Conservation (phyloP, 2,888 invertebrate genomes). For the Anoncus sp. region DNA sequence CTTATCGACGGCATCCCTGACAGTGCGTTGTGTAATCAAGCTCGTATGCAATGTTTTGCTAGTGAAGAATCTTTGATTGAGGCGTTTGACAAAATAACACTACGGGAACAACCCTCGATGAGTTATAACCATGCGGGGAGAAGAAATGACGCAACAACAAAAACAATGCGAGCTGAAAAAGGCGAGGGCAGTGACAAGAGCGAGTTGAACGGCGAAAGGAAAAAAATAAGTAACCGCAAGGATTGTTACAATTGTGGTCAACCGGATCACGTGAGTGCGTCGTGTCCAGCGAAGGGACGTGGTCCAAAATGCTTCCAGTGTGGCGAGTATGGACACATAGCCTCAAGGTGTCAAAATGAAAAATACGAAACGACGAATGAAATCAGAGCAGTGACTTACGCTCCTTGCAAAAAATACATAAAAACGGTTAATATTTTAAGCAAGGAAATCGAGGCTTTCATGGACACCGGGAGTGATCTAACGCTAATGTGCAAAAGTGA, state of each 20-base stretch:
- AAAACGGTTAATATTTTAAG: conserved; percentile 29
- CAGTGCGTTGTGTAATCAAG: conserved; percentile 38
- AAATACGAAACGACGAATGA: background rate
- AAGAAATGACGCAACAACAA: too few species aligned
- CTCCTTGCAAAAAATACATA: conserved; percentile 12
- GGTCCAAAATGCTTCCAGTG: conserved; percentile 46
- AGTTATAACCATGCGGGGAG: background rate
- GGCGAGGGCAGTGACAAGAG: background rate
- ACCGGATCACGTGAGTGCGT: conserved; percentile 30
- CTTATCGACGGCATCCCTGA: conserved; percentile 60
- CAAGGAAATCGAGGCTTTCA: conserved; percentile 39
- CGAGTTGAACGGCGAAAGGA: background rate
- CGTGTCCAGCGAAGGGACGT: conserved; percentile 32
- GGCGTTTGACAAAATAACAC: conserved; percentile 36
- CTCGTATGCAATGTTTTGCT: conserved; percentile 48
- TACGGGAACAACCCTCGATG: conserved; percentile 19
- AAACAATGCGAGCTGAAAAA: background rate
- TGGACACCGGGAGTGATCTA: conserved; percentile 58
- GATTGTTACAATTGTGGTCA: conserved; percentile 23
- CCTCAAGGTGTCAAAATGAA: conserved; percentile 39
- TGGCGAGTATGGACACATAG: conserved; percentile 35
- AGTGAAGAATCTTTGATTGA: background rate
- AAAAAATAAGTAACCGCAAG: conserved; percentile 1
- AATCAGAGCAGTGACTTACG: conserved; percentile 4
- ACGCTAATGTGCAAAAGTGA: conserved; percentile 37